Evolutionary conservation across 2,888 invertebrate species (phyloP).

Genomic region (Thera obeliscata): DNA sequence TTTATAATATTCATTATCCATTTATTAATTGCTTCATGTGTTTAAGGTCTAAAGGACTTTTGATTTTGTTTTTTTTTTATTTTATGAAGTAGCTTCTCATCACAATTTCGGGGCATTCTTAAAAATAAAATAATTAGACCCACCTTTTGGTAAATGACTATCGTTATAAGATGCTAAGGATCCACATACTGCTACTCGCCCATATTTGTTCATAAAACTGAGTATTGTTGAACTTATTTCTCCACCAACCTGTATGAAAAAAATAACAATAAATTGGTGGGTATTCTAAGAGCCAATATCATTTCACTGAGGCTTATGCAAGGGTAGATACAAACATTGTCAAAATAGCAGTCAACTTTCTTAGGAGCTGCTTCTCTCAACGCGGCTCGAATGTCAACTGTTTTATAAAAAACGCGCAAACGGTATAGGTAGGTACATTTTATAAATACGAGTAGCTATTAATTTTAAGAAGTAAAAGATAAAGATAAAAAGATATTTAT

Average conservation of each 20-base stretch:
- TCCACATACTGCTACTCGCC: constrained; percentile 88
- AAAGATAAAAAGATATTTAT: too few species aligned
- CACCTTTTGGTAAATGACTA: constrained; percentile 68
- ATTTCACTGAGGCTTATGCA: background rate
- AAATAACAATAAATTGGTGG: background rate
- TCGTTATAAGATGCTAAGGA: constrained; percentile 88
- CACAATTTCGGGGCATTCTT: too few species aligned
- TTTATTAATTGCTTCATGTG: too few species aligned
- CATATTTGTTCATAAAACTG: constrained; percentile 86
- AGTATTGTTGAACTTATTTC: constrained; percentile 87
- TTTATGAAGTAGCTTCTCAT: too few species aligned
- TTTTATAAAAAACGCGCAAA: too few species aligned
- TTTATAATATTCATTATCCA: too few species aligned
- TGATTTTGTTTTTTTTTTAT: too few species aligned
- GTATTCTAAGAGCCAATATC: background rate
- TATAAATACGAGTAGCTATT: too few species aligned
- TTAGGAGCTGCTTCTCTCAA: constrained; percentile 87
- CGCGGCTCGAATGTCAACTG: constrained; percentile 79
- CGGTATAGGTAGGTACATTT: too few species aligned
- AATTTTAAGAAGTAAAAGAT: too few species aligned
- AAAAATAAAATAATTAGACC: too few species aligned
- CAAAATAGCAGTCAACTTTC: constrained; percentile 90
- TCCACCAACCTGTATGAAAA: constrained; percentile 86
- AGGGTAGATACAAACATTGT: constrained; percentile 85
- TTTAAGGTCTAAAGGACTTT: too few species aligned